Conservation (phyloP, 1,140 invertebrate genomes). For the Aphidius gifuensis region DNA sequence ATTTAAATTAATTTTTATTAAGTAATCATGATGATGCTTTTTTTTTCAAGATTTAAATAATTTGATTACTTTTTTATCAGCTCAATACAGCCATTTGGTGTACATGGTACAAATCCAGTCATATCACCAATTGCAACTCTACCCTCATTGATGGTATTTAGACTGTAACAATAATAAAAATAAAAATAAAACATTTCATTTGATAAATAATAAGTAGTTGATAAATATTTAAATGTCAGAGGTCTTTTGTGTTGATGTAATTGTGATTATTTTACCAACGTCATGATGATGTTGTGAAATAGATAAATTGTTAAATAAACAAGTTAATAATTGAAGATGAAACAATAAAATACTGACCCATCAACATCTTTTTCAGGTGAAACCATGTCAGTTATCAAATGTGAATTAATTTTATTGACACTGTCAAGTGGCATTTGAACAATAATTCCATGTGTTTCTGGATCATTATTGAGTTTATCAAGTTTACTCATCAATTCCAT, state of each 20-base stretch:
- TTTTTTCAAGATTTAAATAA: constrained; percentile 9
- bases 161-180: constrained; percentile 52
- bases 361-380: constrained; percentile 90
- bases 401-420: constrained; percentile 77
- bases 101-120: constrained; percentile 86
- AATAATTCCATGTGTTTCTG: constrained; percentile 89
- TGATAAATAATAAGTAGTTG: constrained; percentile 6
- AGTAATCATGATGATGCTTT: background rate
- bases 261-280: background rate
- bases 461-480: constrained; percentile 78
- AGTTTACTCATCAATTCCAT: constrained; percentile 73
- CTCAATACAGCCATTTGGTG: constrained; percentile 89
- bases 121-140: constrained; percentile 80
- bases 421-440: constrained; percentile 95
- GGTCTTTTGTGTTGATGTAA: background rate
- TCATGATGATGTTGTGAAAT: background rate
- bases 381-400: constrained; percentile 84
- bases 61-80: constrained; percentile 71
- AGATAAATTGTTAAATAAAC: no score
- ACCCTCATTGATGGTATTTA: constrained; percentile 91
- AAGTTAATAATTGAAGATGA: no score
- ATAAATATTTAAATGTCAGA: constrained; percentile 7
- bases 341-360: constrained; percentile 62
- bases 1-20: constrained; percentile 19
- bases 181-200: constrained; percentile 29